Percentiles rank a stretch among this genome's conserved stretches.
Evolutionary conservation across 2,113 vertebrate species (phyloP).

Genomic region (Brachyistius frenatus): DNA sequence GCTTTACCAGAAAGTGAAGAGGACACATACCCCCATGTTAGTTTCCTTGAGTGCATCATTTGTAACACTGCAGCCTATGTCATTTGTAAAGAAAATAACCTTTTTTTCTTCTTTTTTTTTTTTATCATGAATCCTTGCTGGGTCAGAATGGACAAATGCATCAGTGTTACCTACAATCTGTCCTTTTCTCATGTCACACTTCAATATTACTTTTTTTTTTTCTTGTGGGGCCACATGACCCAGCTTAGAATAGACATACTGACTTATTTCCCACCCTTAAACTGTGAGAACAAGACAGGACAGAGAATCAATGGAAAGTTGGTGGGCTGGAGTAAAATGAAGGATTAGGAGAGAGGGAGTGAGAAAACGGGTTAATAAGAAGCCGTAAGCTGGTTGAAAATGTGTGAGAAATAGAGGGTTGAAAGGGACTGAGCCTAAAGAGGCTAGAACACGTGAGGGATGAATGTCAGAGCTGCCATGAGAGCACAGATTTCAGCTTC

Average conservation of each 20-base stretch:
- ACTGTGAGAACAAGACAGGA: constrained; percentile 67
- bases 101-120: too few species aligned
- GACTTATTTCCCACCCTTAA: constrained; percentile 73
- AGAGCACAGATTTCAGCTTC: constrained; percentile 59
- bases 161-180: neutral
- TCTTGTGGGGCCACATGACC: constrained; percentile 58
- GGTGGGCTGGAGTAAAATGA: constrained; percentile 57
- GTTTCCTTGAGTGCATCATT: neutral
- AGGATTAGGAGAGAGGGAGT: constrained; percentile 71
- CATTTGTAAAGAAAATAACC: neutral
- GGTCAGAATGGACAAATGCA: neutral
- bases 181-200: constrained; percentile 19
- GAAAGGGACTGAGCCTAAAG: constrained; percentile 69
- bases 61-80: neutral
- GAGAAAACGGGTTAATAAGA: constrained; percentile 78
- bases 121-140: neutral
- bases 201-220: neutral
- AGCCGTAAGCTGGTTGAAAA: constrained; percentile 74
- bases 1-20: neutral
- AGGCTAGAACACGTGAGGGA: constrained; percentile 73
- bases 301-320: constrained; percentile 54
- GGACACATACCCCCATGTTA: neutral
- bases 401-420: constrained; percentile 81
- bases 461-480: constrained; percentile 66
- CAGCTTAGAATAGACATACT: constrained; percentile 61